Evolutionary conservation across 2,888 invertebrate genomes (phyloP).

Genomic region (Exephanes ischioxanthus): DNA sequence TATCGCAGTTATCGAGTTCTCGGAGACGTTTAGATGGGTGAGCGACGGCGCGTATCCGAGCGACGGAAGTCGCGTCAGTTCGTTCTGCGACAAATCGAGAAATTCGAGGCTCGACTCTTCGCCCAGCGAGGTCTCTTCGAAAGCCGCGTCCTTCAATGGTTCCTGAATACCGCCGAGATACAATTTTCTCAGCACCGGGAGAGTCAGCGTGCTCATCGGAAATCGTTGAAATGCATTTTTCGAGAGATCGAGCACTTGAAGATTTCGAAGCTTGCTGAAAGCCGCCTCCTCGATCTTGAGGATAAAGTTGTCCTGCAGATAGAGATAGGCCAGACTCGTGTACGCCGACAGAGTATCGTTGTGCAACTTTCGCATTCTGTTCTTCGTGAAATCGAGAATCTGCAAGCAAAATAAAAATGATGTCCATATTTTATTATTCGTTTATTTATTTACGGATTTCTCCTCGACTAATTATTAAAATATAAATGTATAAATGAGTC

Average conservation of each 20-base stretch:
- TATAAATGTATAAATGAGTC: no score
- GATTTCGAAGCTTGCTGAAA: conserved; percentile 85
- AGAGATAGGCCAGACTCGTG: conserved; percentile 86
- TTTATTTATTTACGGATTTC: neutral
- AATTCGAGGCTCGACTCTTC: conserved; percentile 87
- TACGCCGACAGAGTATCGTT: conserved; percentile 86
- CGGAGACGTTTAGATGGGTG: conserved; percentile 88
- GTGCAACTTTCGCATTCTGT: conserved; percentile 86
- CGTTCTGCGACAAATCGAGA: conserved; percentile 88
- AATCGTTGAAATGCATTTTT: conserved; percentile 86
- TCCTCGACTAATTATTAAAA: no score
- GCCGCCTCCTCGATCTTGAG: conserved; percentile 86
- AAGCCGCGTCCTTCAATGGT: conserved; percentile 79
- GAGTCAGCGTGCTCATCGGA: conserved; percentile 86
- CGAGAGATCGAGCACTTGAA: conserved; percentile 87
- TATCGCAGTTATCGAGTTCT: conserved; percentile 86
- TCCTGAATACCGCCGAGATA: conserved; percentile 86
- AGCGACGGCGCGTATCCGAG: conserved; percentile 88
- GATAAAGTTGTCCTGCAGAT: conserved; percentile 87
- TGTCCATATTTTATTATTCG: neutral
- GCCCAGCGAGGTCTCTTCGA: conserved; percentile 77
- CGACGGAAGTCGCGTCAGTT: conserved; percentile 87
- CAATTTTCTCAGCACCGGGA: conserved; percentile 88
- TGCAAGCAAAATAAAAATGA: conserved; percentile 79
- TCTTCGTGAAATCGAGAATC: conserved; percentile 87